Evolutionary conservation across 2,113 vertebrate species (phyloP).

Genomic region (Colaptes auratus): DNA sequence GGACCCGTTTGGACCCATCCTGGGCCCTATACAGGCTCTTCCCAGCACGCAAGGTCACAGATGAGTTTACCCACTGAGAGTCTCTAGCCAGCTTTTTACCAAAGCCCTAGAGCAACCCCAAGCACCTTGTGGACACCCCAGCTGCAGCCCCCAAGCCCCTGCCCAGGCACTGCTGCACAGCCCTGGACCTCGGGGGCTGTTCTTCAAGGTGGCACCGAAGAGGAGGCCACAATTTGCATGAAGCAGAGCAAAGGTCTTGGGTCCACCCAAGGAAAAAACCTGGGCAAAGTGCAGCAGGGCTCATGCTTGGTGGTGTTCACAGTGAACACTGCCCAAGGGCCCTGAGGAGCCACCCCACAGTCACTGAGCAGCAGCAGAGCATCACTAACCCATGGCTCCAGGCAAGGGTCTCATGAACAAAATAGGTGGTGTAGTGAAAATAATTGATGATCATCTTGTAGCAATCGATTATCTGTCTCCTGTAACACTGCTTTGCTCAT

Average conservation of each 20-base stretch:
- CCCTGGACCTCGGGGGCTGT: fast-evolving
- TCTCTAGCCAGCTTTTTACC: too few relatives aligned
- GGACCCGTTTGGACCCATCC: fast-evolving
- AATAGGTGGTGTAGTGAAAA: neutral
- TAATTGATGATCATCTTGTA: neutral
- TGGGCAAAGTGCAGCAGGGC: neutral
- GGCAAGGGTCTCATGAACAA: neutral
- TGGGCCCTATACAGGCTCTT: neutral
- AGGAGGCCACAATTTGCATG: neutral
- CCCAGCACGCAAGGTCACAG: fast-evolving
- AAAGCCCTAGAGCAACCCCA: too few relatives aligned
- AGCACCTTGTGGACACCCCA: fast-evolving
- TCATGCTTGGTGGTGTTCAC: neutral
- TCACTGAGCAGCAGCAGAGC: neutral
- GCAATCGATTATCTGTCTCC: neutral
- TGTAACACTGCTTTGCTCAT: neutral
- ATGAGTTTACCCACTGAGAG: too few relatives aligned
- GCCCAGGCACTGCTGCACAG: fast-evolving
- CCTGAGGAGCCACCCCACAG: neutral
- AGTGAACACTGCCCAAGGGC: neutral
- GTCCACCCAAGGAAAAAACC: neutral
- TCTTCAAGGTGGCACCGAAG: neutral
- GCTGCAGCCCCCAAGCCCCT: neutral
- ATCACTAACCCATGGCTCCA: neutral
- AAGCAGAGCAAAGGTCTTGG: neutral